Conservation (phyloP, 2,797 vertebrate genomes). For the Hemitrygon akajei region DNA sequence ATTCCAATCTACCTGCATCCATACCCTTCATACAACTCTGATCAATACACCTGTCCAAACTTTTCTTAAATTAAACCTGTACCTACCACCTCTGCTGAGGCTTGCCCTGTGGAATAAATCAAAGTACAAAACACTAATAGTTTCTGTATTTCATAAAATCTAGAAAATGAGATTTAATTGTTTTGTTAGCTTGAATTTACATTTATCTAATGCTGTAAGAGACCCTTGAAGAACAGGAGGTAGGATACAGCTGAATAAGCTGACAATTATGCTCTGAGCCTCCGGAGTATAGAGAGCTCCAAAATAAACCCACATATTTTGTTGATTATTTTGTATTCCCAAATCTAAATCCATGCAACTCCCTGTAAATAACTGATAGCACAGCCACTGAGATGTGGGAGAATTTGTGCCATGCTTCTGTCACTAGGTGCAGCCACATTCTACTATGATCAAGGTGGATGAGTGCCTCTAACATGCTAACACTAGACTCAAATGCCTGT, state of each 20-base stretch:
- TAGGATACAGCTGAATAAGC: neutral
- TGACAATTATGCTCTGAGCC: neutral
- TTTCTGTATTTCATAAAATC: neutral
- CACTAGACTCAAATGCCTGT: neutral
- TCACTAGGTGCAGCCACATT: neutral
- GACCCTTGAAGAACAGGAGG: neutral
- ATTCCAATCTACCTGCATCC: too few species aligned
- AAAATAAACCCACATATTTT: neutral
- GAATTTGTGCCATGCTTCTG: neutral
- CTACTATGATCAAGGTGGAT: neutral
- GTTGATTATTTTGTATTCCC: neutral
- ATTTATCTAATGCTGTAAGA: neutral
- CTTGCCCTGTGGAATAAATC: too few species aligned
- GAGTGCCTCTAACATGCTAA: neutral
- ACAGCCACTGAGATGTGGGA: neutral
- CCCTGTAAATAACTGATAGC: too few species aligned
- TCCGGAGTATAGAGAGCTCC: neutral
- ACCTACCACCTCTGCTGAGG: too few species aligned
- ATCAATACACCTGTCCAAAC: too few species aligned
- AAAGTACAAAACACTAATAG: neutral
- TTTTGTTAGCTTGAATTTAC: neutral
- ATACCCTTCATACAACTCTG: too few species aligned
- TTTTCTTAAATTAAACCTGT: too few species aligned
- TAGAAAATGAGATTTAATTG: neutral
- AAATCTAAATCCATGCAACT: too few species aligned